phyloP scores from a whole-genome alignment of 2,797 vertebrate genomes.

The Sylvilagus floridanus region DNA sequence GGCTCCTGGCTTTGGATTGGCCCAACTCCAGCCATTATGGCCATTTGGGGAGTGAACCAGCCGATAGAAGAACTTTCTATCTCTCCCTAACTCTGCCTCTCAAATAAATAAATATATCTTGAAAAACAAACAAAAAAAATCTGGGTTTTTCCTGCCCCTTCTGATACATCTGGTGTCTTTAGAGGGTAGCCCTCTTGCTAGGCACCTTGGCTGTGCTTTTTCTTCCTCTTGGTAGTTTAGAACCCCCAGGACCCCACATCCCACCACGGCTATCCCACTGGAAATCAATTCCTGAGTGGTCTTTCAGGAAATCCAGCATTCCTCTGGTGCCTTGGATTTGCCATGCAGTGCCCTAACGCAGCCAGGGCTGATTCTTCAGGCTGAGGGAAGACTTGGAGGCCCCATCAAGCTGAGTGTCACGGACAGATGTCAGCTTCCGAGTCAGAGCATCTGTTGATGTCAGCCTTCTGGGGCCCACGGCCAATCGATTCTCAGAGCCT shows the following conservation, averaged over 20 bases:
- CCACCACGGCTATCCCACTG: neutral
- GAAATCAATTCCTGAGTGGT: neutral
- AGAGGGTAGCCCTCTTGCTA: neutral
- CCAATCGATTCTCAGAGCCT: conserved; percentile 55
- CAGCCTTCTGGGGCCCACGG: conserved; percentile 28
- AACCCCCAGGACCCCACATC: neutral
- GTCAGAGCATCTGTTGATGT: conserved; percentile 66
- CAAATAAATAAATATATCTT: too few species aligned
- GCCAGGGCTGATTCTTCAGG: neutral
- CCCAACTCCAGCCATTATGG: too few species aligned
- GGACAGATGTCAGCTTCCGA: conserved; percentile 65
- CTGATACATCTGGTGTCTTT: neutral
- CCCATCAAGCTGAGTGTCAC: conserved; percentile 61
- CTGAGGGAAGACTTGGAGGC: neutral
- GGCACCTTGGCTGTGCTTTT: neutral
- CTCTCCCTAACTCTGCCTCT: too few species aligned
- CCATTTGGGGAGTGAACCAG: too few species aligned
- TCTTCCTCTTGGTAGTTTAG: neutral
- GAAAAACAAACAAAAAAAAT: too few species aligned
- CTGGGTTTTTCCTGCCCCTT: neutral
- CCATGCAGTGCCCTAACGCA: neutral
- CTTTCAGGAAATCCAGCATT: neutral
- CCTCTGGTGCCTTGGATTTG: conserved; percentile 16
- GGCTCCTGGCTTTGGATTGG: too few species aligned
- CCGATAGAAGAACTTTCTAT: too few species aligned